phyloP scores from a whole-genome alignment of 2,888 invertebrate species.

The Acrocera orbiculus region DNA sequence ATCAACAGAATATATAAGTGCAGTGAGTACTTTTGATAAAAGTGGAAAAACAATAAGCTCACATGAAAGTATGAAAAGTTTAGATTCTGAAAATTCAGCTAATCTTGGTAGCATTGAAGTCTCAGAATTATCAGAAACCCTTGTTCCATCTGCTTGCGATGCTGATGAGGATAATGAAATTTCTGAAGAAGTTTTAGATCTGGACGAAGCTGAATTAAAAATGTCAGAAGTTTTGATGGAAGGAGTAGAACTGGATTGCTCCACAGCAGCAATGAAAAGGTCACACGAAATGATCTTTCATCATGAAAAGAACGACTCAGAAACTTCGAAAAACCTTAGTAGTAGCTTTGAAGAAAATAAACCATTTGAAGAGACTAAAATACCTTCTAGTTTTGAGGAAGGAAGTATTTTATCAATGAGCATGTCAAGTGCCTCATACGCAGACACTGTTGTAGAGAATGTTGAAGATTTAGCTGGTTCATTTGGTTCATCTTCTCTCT shows the following conservation, averaged over 20 bases:
- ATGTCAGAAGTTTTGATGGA: conserved; percentile 36
- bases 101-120: conserved; percentile 78
- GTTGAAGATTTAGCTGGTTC: conserved; percentile 27
- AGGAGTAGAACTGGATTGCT: conserved; percentile 35
- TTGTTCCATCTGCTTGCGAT: conserved; percentile 78
- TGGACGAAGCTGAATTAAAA: conserved; percentile 17
- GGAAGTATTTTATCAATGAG: conserved; percentile 40
- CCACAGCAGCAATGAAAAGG: conserved; percentile 62
- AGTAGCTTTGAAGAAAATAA: conserved; percentile 29
- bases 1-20: conserved; percentile 73
- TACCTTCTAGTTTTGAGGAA: conserved; percentile 40
- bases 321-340: conserved; percentile 25
- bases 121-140: conserved; percentile 82
- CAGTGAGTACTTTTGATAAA: conserved; percentile 52
- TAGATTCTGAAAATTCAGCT: conserved; percentile 78
- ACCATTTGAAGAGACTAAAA: conserved; percentile 31
- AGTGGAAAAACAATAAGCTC: conserved; percentile 43
- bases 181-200: conserved; percentile 21
- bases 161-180: conserved; percentile 33
- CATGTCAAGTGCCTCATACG: conserved; percentile 39
- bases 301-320: conserved; percentile 35
- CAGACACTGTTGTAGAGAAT: conserved; percentile 30
- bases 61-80: conserved; percentile 74
- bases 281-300: conserved; percentile 83
- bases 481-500: conserved; percentile 26